Evolutionary conservation across 2,113 vertebrate genomes (phyloP).

Genomic region (Rallus limicola): DNA sequence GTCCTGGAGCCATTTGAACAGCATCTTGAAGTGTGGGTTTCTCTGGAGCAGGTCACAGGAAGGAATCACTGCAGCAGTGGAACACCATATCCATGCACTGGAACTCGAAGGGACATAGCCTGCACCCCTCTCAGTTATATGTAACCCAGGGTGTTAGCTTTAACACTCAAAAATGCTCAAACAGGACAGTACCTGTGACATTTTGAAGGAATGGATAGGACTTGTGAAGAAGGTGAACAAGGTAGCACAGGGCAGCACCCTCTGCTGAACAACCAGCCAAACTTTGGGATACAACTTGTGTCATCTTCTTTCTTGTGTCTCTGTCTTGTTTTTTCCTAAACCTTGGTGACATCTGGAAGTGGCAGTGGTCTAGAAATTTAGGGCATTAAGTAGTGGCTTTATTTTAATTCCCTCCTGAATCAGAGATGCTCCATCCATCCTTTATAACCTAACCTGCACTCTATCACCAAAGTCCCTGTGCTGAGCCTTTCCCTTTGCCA

Average conservation of each 20-base stretch:
- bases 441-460: background rate
- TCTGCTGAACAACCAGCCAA: background rate
- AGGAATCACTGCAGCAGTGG: background rate
- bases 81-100: background rate
- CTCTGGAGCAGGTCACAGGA: background rate
- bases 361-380: background rate
- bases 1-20: background rate
- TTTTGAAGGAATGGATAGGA: background rate
- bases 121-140: background rate
- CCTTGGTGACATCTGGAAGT: background rate
- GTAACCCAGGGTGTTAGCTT: background rate
- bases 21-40: background rate
- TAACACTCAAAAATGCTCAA: background rate
- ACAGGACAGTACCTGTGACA: background rate
- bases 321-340: background rate
- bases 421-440: background rate
- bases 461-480: background rate
- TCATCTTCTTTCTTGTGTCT: background rate
- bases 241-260: background rate
- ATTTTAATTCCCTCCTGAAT: background rate
- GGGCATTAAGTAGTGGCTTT: background rate
- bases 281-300: fast-evolving
- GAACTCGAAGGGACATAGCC: background rate
- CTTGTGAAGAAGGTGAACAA: background rate
- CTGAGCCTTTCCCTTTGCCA: background rate